Evolutionary conservation across 2,888 invertebrate genomes (phyloP).

Genomic region (Linyphia triangularis): DNA sequence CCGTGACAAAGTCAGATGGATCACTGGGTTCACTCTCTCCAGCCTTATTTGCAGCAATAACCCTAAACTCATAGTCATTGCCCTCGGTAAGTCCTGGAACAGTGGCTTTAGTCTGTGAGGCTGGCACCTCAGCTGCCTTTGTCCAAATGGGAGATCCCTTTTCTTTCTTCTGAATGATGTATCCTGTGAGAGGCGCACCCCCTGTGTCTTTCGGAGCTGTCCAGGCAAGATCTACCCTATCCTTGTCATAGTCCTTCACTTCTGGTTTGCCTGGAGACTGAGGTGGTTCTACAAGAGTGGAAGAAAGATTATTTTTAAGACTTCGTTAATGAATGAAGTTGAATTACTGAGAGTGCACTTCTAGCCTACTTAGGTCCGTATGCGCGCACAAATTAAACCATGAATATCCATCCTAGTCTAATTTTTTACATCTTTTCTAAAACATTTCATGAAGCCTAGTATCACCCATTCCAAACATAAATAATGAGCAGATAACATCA

Average conservation of each 20-base stretch:
- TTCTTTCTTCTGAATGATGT: conserved; percentile 96
- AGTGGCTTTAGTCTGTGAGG: conserved; percentile 88
- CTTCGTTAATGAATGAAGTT: not conserved
- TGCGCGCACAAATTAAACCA: no score
- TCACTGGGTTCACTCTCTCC: conserved; percentile 81
- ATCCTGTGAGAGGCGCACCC: conserved; percentile 80
- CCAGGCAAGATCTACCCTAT: conserved; percentile 91
- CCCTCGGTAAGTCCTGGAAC: conserved; percentile 95
- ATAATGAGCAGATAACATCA: not conserved
- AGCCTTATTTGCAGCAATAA: conserved; percentile 78
- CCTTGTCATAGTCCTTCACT: conserved; percentile 83
- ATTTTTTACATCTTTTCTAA: no score
- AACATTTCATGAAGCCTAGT: no score
- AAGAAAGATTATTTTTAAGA: not conserved
- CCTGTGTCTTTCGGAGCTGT: conserved; percentile 80
- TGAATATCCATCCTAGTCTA: no score
- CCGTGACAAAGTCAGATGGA: conserved; percentile 91
- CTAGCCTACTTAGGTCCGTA: no score
- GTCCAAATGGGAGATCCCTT: conserved; percentile 97
- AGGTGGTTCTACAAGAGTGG: conserved; percentile 86
- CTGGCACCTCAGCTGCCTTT: conserved; percentile 92
- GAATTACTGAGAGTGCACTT: not conserved
- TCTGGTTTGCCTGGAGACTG: conserved; percentile 92
- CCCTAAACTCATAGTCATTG: conserved; percentile 96
- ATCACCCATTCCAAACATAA: no score